Evolutionary conservation across 1,140 invertebrate genomes (phyloP), one percentile per base, ranked within the genome.

Genomic region (Megalopta genalis): DNA sequence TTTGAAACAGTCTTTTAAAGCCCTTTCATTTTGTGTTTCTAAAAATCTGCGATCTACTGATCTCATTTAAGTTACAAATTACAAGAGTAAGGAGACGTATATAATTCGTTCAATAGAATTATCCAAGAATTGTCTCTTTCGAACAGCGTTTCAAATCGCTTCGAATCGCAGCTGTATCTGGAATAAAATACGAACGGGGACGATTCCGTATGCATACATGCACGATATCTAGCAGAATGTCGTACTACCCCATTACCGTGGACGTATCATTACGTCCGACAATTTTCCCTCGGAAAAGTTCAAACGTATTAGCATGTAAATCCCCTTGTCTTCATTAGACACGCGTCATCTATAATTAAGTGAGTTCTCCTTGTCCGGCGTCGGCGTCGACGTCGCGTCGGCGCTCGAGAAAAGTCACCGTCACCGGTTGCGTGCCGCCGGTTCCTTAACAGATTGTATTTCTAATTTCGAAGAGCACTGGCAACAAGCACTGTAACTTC

Each of bases 361-460:
- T 21, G 39, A 62, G 39, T 27, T 32, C 39, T 63, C n/a, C 23
- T 12, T 8, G 39, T 32, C n/a, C 59, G 14, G 62, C 59, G 25
- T n/a, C 70, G 18, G n/a, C 21, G 32, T 32, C 32, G 32, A 4
- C 32, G 32, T 32, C 32, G 32, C 32, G 32, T 32, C 32, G 32
- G 21, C 25, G 2, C 23, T 21, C 59, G 9, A 57, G 59, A 72
- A 62, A 72, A 63, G 59, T 63, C 39, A 49, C 5, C 49, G 14
- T 14, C 25, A 6, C 5, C 23, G 5, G 70, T 72, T 46, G 70
- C 70, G 70, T 72, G 70, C 12, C 21, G n/a, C 9, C 70, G 42
- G 42, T 23, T 52, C 59, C 37, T 72, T 46, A 62, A 72, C 62
- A 72, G 70, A 72, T 63, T 72, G 27, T 72, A 63, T 57, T 72